These are phyloP conservation scores for Tyto alba DNA, from an alignment of 2,113 vertebrate genomes.

Conservation along the genomic window DNA sequence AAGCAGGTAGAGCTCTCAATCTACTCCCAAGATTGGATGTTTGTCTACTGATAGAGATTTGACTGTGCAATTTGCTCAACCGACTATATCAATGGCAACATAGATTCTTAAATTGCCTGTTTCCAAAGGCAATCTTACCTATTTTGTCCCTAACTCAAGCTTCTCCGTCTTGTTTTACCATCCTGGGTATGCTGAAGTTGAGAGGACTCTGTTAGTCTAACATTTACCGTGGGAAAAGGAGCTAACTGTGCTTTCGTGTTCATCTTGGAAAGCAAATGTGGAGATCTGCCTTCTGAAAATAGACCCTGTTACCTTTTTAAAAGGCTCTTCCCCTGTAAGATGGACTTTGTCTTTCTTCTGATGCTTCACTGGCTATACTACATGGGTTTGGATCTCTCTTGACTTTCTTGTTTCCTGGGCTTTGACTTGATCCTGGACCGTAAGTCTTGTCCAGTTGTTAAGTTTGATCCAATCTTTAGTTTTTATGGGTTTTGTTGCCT, in stretches of 20 bases:
- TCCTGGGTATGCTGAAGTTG: not conserved
- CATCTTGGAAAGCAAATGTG: not conserved
- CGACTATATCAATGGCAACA: accelerated
- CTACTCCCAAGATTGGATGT: not conserved
- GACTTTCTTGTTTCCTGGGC: not conserved
- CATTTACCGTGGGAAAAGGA: accelerated
- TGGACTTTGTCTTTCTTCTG: not conserved
- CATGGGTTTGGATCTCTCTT: not conserved
- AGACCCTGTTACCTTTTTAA: not conserved
- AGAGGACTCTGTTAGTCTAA: not conserved
- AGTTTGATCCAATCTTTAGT: not conserved
- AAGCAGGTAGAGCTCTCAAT: not conserved
- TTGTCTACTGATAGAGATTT: not conserved
- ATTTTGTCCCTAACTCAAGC: not conserved
- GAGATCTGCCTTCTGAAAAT: not conserved
- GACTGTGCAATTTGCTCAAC: not conserved
- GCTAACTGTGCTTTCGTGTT: not conserved
- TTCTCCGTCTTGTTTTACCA: not conserved
- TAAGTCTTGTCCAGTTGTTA: not conserved
- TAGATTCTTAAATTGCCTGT: not conserved
- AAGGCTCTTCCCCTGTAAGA: not conserved
- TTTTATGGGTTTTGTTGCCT: not conserved
- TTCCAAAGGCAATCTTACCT: not conserved
- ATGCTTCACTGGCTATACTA: not conserved
- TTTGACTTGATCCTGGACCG: not conserved